Evolutionary conservation across 2,113 vertebrate species (phyloP).

Genomic region (Paraplagusia blochii): DNA sequence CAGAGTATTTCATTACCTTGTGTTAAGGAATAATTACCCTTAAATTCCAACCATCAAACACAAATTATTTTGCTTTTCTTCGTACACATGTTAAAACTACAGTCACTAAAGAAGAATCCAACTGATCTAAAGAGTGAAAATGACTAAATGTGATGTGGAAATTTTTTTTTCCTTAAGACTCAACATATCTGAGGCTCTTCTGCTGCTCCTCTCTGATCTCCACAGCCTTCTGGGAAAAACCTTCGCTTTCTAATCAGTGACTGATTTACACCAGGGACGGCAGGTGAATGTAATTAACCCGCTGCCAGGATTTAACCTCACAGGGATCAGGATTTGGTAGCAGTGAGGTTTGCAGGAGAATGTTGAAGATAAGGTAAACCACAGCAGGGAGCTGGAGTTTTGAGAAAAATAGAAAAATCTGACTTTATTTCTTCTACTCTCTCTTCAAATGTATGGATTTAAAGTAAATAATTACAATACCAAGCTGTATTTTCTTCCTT

Average conservation of each 20-base stretch:
- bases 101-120: neutral
- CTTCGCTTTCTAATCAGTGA: slow-evolving; percentile 34
- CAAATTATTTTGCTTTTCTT: neutral
- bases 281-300: slow-evolving; percentile 68
- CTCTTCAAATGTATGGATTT: no score
- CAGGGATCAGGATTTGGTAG: slow-evolving; percentile 8
- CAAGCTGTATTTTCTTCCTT: neutral
- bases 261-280: slow-evolving; percentile 21
- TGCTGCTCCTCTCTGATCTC: neutral
- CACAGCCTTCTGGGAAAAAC: slow-evolving; percentile 1
- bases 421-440: neutral
- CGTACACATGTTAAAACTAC: no score
- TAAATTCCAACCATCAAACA: no score
- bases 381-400: slow-evolving; percentile 25
- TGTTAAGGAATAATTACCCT: no score
- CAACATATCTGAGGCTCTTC: neutral
- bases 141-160: no score
- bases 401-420: slow-evolving; percentile 5
- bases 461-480: no score
- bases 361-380: slow-evolving; percentile 28
- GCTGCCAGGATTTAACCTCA: slow-evolving; percentile 27
- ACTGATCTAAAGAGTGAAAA: neutral
- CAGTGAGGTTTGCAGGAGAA: slow-evolving; percentile 9
- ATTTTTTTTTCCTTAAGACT: neutral
- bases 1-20: no score